These are phyloP conservation scores for Proteles cristata DNA, from an alignment of 2,113 vertebrate species.

Conservation along the genomic window DNA sequence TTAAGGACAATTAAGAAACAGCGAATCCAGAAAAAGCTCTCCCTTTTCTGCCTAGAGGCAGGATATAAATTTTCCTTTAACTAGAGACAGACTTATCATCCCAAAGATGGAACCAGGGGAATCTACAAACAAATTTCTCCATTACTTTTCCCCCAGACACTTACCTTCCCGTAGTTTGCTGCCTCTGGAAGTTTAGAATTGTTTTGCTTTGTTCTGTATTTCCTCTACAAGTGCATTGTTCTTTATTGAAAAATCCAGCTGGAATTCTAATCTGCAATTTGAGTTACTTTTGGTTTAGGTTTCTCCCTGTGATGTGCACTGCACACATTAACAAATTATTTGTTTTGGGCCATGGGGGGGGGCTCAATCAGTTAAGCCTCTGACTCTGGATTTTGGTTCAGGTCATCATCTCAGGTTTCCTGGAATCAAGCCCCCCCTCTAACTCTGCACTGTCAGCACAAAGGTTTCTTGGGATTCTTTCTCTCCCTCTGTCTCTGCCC, in stretches of 20 bases:
- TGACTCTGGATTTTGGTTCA: no score
- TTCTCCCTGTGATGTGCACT: not conserved
- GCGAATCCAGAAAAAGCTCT: not conserved
- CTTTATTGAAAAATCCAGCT: not conserved
- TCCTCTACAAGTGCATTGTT: not conserved
- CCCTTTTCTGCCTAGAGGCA: not conserved
- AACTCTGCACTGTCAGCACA: no score
- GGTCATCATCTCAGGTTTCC: no score
- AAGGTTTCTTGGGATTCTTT: no score
- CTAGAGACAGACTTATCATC: not conserved
- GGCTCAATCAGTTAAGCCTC: no score
- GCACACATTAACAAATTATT: not conserved
- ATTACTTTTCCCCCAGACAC: not conserved
- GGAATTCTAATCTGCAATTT: not conserved
- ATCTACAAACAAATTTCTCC: not conserved
- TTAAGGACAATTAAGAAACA: not conserved
- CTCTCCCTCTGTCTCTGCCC: no score
- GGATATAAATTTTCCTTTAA: not conserved
- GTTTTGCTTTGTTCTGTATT: not conserved
- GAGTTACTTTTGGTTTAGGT: not conserved
- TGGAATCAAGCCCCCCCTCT: no score
- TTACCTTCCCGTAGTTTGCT: not conserved
- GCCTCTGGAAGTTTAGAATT: not conserved
- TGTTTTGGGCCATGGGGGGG: not conserved
- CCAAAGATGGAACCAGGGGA: not conserved